Conservation (phyloP, 2,888 invertebrate species). For the Patella ulyssiponensis region DNA sequence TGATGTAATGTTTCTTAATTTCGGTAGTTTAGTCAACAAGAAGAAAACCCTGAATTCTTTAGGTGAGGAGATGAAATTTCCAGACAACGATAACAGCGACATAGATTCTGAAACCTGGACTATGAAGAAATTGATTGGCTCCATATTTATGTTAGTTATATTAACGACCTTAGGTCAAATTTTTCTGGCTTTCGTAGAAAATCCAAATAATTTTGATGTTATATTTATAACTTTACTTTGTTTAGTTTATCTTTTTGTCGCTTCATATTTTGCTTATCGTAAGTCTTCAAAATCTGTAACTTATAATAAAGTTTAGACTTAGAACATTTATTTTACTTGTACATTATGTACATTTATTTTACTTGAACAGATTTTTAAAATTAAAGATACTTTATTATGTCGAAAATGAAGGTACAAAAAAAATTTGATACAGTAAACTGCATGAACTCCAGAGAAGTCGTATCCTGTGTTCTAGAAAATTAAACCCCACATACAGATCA, state of each 20-base stretch:
- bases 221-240: conserved; percentile 30
- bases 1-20: background rate
- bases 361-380: too few species aligned
- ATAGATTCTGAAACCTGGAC: background rate
- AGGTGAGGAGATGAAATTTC: background rate
- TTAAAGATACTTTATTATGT: too few species aligned
- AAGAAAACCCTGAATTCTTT: background rate
- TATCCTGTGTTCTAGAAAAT: too few species aligned
- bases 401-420: too few species aligned
- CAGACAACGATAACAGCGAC: background rate
- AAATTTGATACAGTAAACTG: too few species aligned
- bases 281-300: conserved; percentile 17
- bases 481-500: too few species aligned
- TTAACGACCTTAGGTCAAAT: conserved; percentile 19
- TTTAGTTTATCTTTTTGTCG: conserved; percentile 38
- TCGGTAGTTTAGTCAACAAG: background rate
- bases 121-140: background rate
- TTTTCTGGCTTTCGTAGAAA: conserved; percentile 13
- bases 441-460: too few species aligned
- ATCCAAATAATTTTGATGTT: conserved; percentile 26
- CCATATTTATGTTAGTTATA: conserved; percentile 20
- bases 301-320: too few species aligned
- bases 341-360: too few species aligned
- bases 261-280: conserved; percentile 43
- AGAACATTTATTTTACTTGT: too few species aligned